Base-by-base conservation (phyloP, 2,797 vertebrate genomes). In the Microtus californicus region DNA sequence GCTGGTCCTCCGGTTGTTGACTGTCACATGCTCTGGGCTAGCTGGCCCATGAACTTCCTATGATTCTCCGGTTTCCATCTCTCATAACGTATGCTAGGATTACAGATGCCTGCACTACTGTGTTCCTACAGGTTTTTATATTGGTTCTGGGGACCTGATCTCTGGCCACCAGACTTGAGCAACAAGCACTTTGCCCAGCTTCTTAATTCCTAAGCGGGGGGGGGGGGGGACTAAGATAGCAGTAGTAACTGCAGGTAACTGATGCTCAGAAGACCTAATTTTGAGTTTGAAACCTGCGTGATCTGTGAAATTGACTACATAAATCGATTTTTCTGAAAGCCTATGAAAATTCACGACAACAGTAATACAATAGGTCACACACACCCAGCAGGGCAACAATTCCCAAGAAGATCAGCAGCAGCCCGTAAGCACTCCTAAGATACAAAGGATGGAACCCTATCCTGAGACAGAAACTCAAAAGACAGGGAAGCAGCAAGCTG, bases 291-390 rank as follows among this genome's bases (percentile, higher is more conserved):
- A 95, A 78, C 48, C 67, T 93, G 59, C 45, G 43, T 37, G 9
- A 21, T 63, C 34, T 40, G 61, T 59, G 69, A 71, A 34, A 54
- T 51, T 79, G 34, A 48, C 54, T 67, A 74, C 63, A 54, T 74
- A 37, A 92, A 13, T 92, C 13, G 37, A 15, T 48, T 94, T 87
- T 77, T 85, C 91, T 31, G 21, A 88, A 90, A 76, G 25, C 25
- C 29, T 40, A 34, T 11, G 34, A 45, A 27, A 91, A 79, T 29
- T 3, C 77, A 10, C 90, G 19, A 77, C 12, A 83, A 23, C 5
- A 85, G 27, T 29, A 63, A 83, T 5, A 31, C 48, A 71, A n/a
- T 15, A 61, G 23, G 63, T n/a, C 74, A 56, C 14, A 37, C 13
- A 45, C 27, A 82, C 17, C 34, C 51, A 29, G 6, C 1, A 80